phyloP scores from a whole-genome alignment of 2,113 vertebrate genomes.

The Spizaetus ornatus region DNA sequence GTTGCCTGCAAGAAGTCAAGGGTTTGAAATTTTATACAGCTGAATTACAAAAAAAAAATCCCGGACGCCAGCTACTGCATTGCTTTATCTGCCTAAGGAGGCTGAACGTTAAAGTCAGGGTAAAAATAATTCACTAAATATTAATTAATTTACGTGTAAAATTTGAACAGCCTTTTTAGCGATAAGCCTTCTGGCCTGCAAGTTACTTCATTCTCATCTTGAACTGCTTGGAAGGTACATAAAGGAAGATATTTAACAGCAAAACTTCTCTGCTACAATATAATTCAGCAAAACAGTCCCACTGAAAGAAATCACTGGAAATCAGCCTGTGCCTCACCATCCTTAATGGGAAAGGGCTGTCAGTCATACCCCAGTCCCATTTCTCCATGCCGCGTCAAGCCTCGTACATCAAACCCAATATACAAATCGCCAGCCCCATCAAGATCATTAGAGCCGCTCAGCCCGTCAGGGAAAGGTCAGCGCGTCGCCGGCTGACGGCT shows the following conservation, averaged over 20 bases:
- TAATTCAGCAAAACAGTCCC: not conserved
- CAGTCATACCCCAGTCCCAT: constrained; percentile 1
- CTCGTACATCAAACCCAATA: constrained; percentile 43
- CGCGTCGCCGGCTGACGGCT: not conserved
- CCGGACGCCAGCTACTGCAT: not conserved
- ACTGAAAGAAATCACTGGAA: constrained; percentile 10
- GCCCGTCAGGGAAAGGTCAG: constrained; percentile 47
- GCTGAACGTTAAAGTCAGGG: constrained; percentile 34
- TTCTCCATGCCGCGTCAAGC: not conserved
- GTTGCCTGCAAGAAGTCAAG: constrained; percentile 28
- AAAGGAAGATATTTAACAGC: constrained; percentile 34
- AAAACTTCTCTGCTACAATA: constrained; percentile 14
- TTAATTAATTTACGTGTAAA: constrained; percentile 55
- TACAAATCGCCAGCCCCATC: constrained; percentile 34
- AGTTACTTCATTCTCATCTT: constrained; percentile 11
- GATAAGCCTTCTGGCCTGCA: constrained; percentile 49
- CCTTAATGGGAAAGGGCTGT: constrained; percentile 38
- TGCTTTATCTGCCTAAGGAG: constrained; percentile 45
- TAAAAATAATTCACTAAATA: constrained; percentile 66
- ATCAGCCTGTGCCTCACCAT: not conserved
- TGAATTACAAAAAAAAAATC: not conserved
- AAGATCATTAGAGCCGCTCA: constrained; percentile 63
- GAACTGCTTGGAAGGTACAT: not conserved
- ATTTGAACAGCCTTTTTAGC: constrained; percentile 45
- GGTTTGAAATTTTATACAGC: constrained; percentile 33